Conservation (phyloP, 2,888 invertebrate genomes). For the Mythimna pallens region DNA sequence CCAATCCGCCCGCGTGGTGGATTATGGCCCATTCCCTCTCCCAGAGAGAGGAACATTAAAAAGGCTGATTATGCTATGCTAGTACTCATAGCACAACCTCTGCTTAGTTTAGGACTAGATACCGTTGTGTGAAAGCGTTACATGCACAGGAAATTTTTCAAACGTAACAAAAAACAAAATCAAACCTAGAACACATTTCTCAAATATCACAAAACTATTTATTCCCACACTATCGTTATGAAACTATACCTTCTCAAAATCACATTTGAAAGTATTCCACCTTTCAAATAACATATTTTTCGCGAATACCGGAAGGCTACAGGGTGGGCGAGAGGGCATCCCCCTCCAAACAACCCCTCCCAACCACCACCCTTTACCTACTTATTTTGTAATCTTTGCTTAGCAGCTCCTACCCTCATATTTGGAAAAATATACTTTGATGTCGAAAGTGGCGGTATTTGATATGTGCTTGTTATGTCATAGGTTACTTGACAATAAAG, state of each 20-base stretch:
- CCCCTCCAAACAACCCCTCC: slow-evolving; percentile 9
- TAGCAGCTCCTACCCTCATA: slow-evolving; percentile 63
- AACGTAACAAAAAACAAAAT: neutral
- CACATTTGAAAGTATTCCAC: slow-evolving; percentile 61
- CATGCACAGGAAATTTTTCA: neutral
- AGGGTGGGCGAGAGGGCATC: slow-evolving; percentile 16
- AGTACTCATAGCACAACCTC: no score
- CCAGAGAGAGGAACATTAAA: no score
- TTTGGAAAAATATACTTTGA: slow-evolving; percentile 70
- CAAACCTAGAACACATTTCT: neutral
- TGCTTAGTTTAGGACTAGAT: no score
- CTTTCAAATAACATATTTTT: slow-evolving; percentile 63
- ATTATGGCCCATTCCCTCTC: no score
- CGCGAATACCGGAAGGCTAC: slow-evolving; percentile 39
- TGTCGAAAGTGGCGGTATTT: slow-evolving; percentile 69
- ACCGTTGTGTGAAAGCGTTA: no score
- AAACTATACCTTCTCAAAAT: slow-evolving; percentile 43
- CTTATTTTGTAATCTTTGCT: slow-evolving; percentile 70
- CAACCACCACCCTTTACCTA: slow-evolving; percentile 39
- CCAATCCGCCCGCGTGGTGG: no score
- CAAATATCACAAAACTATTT: slow-evolving; percentile 1
- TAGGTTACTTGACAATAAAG: slow-evolving; percentile 60
- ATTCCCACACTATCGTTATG: slow-evolving; percentile 16
- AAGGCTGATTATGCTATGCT: no score
- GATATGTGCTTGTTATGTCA: slow-evolving; percentile 62